Evolutionary conservation across 2,113 vertebrate genomes (phyloP), one percentile per base, ranked within the genome.

Genomic region (Junco hyemalis): DNA sequence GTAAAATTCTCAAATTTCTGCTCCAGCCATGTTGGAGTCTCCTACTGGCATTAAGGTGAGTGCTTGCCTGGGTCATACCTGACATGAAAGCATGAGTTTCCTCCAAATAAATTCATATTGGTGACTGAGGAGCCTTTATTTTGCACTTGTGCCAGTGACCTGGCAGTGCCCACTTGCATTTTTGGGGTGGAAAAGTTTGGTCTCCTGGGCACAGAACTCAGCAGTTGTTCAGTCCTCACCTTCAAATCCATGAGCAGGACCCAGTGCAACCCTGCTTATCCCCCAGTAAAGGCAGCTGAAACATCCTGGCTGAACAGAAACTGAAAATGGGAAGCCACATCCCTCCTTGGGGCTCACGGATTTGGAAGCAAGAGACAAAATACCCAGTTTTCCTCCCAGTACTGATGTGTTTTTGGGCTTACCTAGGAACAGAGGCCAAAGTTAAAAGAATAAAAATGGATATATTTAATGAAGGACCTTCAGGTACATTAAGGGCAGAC

Each of bases 361-460:
- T 11, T 61, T 45, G 50, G 36, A 42, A 50, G 28, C 5, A 8
- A 59, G 29, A 82, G 26, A 8, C 5, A 64, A 26, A 70, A 40
- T 0, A 1, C 14, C 4, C 12, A 1, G 0, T 44, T 74, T 56
- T 72, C 14, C 25, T 64, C 42, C 38, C 35, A 7, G 33, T 28
- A 35, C 47, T 44, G 24, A 14, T 10, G 36, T 14, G 10, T 2
- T 35, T 64, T 53, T 1, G 1, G 24, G 11, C 25, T 53, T 44
- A 53, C 14, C 48, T 24, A 19, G 20, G 18, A 53, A 64, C 19
- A 44, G 38, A 64, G 38, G 25, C 38, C 38, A 35, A 42, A 64
- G 8, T 17, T 44, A 23, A 35, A n/a, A 53, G 2, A 35, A 53
- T 28, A 53, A 60, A 42, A 79, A 25, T 9, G 3, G 15, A 23